Conservation (phyloP, 2,888 invertebrate species). For the Galerucella pusilla region DNA sequence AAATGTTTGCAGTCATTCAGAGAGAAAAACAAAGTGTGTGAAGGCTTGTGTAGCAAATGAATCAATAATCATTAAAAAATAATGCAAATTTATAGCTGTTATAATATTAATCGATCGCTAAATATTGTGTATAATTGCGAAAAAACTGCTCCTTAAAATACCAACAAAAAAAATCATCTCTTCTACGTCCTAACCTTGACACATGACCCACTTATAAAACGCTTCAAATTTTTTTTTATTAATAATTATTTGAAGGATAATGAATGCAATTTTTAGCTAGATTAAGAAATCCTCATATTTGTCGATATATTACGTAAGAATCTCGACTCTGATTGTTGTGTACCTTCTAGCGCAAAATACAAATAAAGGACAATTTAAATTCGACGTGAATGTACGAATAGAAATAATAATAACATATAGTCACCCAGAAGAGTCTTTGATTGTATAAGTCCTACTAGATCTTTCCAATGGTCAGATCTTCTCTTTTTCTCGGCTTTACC, state of each 20-base stretch:
- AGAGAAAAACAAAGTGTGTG: no score
- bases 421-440: no score
- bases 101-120: not conserved
- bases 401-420: no score
- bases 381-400: no score
- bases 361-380: not conserved
- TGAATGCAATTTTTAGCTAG: conserved; percentile 5
- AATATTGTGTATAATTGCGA: not conserved
- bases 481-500: no score
- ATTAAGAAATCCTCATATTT: conserved; percentile 11
- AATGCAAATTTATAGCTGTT: not conserved
- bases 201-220: not conserved
- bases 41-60: not conserved
- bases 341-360: conserved; percentile 1
- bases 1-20: no score
- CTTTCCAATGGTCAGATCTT: no score
- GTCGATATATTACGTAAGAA: not conserved
- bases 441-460: no score
- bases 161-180: not conserved
- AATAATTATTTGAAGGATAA: conserved; percentile 12
- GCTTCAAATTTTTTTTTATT: not conserved
- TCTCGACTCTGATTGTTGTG: not conserved
- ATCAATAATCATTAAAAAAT: not conserved
- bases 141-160: not conserved
- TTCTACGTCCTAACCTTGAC: not conserved